A percentile compares a stretch with the other conserved stretches of the same genome.
These are phyloP conservation scores for Streptopelia turtur DNA, from an alignment of 2,797 vertebrate species.

Conservation along the genomic window DNA sequence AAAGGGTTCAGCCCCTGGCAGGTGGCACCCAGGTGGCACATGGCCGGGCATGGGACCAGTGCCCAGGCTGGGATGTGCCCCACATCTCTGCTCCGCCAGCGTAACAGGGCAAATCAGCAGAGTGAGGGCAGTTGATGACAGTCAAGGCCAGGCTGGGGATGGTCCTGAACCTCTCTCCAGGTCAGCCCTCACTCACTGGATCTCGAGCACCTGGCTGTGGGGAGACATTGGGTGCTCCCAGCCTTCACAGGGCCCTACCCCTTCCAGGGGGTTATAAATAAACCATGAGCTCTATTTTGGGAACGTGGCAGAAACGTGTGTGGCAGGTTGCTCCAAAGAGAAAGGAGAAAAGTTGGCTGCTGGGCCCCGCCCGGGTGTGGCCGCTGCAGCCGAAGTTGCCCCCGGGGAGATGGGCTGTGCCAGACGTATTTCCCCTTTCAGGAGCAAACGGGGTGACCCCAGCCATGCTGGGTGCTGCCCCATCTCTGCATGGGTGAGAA, in stretches of 20 bases:
- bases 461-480: fast-evolving
- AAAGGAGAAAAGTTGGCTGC: neutral
- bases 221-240: neutral
- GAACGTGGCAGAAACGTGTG: neutral
- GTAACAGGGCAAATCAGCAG: neutral
- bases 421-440: neutral
- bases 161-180: neutral
- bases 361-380: neutral
- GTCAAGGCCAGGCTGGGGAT: neutral
- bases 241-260: neutral
- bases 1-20: fast-evolving
- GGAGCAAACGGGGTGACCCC: neutral
- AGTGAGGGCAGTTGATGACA: neutral
- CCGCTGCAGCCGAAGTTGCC: fast-evolving
- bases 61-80: neutral
- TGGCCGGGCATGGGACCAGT: no score
- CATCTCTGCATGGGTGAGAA: fast-evolving
- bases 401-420: fast-evolving
- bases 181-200: fast-evolving
- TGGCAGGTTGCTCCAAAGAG: neutral
- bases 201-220: fast-evolving
- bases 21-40: neutral
- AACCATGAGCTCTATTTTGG: constrained; percentile 23
- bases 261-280: neutral
- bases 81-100: fast-evolving